Evolutionary conservation across 2,797 vertebrate species (phyloP), one percentile per base, ranked within the genome.

Genomic region (Pterois miles): DNA sequence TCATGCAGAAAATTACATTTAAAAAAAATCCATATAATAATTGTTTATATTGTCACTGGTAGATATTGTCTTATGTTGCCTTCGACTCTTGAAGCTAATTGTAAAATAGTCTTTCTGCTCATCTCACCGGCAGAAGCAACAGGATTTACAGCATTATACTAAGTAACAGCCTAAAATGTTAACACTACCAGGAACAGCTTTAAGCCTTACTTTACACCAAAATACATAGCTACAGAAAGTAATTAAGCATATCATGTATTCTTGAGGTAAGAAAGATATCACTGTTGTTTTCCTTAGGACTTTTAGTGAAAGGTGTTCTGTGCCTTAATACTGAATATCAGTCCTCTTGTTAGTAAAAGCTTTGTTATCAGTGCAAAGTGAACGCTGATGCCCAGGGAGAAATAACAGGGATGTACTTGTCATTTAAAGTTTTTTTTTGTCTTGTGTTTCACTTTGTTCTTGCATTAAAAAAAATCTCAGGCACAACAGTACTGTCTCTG

Each of bases 391-490:
- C 70, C 29, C 11, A 65, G 48, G 6, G 25, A 69, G 23, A 66
- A 53, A 71, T 20, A 65, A 68, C 38, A 73, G 48, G 56, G 33
- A 71, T 82, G 50, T 81, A 63, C 63, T 64, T 83, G 74, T 86
- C 43, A 76, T 78, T 82, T 43, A 13, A 57, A 73, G 33, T 16
- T 56, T 56, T 70, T 62, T 48, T 9, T 64, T 78, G 66, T 84
- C 70, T 31, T 73, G 56, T 85, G 34, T 86, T 86, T 54, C 25
- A 88, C 31, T 74, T 84, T 80, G 71, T 82, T 82, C 38, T 71
- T 63, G 33, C 64, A 88, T 71, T 31, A 57, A 63, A 82, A 83
- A 54, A 83, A 48, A 66, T 80, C 63, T 82, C 78, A 82, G 84
- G 53, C 75, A 75, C 63, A 81, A 36, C 50, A 67, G 4, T 5